Evolutionary conservation across 2,113 vertebrate species (phyloP), one percentile per base, ranked within the genome.

Genomic region (Callithrix jacchus): DNA sequence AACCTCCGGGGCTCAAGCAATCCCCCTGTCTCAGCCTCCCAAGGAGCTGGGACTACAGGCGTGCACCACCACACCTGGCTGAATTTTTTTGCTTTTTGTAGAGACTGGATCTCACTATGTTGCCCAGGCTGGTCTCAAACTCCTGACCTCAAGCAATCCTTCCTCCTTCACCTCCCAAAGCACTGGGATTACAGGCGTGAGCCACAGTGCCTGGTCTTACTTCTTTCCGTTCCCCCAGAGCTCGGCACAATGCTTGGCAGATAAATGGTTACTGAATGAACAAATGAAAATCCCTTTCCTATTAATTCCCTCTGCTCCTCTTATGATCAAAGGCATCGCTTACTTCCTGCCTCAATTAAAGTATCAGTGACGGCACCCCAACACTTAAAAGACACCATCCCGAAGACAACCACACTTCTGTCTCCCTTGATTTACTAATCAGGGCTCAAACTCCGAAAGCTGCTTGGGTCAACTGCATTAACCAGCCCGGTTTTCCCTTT

Each of bases 391-490:
- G 81, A 64, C 8, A 30, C 17, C 83, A 61, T 40, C 71, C 56
- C 0, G 11, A 71, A 92, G 71, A 73, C 70, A n/a, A 25, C 32
- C 2, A 49, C 35, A 32, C 40, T 56, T 64, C 95, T 95, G 93
- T 97, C 96, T 96, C 91, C 80, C 80, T 54, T 49, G 61, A 95
- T 84, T 97, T 79, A 96, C 93, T 97, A 91, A 97, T 97, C 90
- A 95, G 96, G 93, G 23, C 89, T 93, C 97, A 97, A 13, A 93
- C 8, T 74, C 70, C 45, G 17, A 86, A 91, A 89, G 76, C 68
- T n/a, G 81, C 68, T 76, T 30, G 30, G 94, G 94, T 96, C 97
- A 97, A 96, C 77, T 42, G 61, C 88, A 86, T 83, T 66, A 84
- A 37, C 7, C n/a, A 95, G 37, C 49, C 86, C 32, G 13, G 40